Evolutionary conservation across 2,888 invertebrate genomes (phyloP), one percentile per base, ranked within the genome.

Genomic region (Apamea sordens): DNA sequence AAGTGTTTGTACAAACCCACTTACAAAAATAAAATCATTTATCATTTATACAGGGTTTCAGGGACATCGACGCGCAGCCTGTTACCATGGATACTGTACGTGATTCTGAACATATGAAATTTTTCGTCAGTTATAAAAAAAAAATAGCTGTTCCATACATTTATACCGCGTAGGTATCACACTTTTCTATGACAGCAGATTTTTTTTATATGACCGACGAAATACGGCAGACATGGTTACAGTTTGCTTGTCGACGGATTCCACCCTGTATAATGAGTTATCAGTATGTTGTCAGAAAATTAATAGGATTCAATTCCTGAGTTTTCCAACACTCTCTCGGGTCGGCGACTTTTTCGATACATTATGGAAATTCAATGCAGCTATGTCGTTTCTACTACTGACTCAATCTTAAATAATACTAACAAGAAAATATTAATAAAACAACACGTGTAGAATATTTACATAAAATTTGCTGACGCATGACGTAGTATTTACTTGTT

Each of bases 391-490:
- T 64, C 15, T 50, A 47, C 18, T 63, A 53, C 36, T 67, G 32
- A 73, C 65, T 63, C 36, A 44, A 69, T 68, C 11, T 73, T 63
- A 36, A 64, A 61, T 77, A 68, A 64, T 67, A 76, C 13, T 15
- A 47, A 63, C 28, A 63, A 65, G 21, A 75, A 75, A 61, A 71
- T 28, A 87, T 76, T 78, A 79, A 68, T 77, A 79, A 80, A 82
- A 67, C 86, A 77, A 74, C 87, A 88, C 87, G 88, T 87, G 86
- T 79, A 76, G 8, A 84, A 68, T 73, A 85, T 85, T 80, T 86
- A 81, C 86, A 86, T 87, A 61, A 75, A 78, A 80, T 77, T 84
- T 44, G 24, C 53, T 74, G 72, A 72, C 41, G 74, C 53, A 65
- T 74, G 72, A 72, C 41, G 74, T 59, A 65, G 28, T 75, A 47